Percentiles rank a stretch among this genome's conserved stretches.
These are phyloP conservation scores for Halichoerus grypus DNA, from an alignment of 2,113 vertebrate genomes.

Conservation along the genomic window DNA sequence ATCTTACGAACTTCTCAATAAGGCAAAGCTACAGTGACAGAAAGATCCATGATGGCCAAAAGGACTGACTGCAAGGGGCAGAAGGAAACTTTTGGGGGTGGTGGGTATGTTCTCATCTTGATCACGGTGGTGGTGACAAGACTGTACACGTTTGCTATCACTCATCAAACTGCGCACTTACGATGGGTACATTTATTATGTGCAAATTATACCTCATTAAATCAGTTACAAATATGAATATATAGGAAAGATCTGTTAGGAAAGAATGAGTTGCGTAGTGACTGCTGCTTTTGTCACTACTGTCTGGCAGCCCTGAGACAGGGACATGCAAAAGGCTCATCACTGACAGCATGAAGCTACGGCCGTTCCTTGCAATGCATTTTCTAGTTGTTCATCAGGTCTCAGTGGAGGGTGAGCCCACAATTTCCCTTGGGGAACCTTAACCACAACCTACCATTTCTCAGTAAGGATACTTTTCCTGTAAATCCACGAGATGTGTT, in stretches of 20 bases:
- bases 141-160: neutral
- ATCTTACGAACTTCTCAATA: neutral
- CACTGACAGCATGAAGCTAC: neutral
- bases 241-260: neutral
- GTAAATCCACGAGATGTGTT: neutral
- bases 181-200: neutral
- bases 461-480: slow-evolving; percentile 43
- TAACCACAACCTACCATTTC: slow-evolving; percentile 51
- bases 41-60: neutral
- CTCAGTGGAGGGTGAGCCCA: neutral
- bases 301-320: neutral
- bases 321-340: neutral
- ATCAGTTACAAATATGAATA: neutral
- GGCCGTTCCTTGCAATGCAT: neutral
- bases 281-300: neutral
- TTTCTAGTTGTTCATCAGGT: neutral
- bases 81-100: neutral
- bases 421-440: neutral
- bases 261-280: neutral
- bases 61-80: neutral
- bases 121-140: neutral
- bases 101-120: no score
- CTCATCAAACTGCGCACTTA: neutral
- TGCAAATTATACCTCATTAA: neutral
- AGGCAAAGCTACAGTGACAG: neutral